These are phyloP conservation scores for Hirundo rustica DNA, from an alignment of 2,797 vertebrate genomes.

Conservation along the genomic window DNA sequence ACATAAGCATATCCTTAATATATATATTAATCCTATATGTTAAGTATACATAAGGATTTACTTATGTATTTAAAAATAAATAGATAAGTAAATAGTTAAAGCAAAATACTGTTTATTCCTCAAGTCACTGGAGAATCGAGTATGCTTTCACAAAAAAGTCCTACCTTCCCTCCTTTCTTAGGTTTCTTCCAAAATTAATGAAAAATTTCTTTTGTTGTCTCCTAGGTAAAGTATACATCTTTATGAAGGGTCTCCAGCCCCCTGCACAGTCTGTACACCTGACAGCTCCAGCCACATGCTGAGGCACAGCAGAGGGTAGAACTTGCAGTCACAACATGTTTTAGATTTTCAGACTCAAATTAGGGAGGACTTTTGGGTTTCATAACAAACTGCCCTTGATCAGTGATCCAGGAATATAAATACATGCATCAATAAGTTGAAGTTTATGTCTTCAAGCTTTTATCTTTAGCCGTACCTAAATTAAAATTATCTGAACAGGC, in stretches of 20 bases:
- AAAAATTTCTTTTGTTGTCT: background rate
- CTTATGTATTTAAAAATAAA: background rate
- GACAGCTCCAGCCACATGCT: background rate
- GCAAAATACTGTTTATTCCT: background rate
- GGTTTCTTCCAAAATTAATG: background rate
- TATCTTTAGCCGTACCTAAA: constrained; percentile 15
- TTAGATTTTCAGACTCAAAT: background rate
- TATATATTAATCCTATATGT: no score
- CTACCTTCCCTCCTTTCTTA: background rate
- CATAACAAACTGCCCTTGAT: background rate
- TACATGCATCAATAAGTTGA: constrained; percentile 29
- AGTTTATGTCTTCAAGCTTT: constrained; percentile 28
- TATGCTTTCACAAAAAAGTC: background rate
- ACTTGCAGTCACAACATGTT: background rate
- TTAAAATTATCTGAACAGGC: constrained; percentile 24
- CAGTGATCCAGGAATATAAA: constrained; percentile 39
- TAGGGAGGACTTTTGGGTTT: background rate
- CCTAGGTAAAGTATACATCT: background rate
- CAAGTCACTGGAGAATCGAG: background rate
- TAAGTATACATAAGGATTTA: background rate
- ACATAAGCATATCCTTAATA: background rate
- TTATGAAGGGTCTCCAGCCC: background rate
- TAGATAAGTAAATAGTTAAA: background rate
- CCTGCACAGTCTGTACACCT: background rate
- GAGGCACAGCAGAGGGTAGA: background rate